These are phyloP conservation scores for Rhinophrynus dorsalis DNA, from an alignment of 2,797 vertebrate genomes.

Conservation along the genomic window DNA sequence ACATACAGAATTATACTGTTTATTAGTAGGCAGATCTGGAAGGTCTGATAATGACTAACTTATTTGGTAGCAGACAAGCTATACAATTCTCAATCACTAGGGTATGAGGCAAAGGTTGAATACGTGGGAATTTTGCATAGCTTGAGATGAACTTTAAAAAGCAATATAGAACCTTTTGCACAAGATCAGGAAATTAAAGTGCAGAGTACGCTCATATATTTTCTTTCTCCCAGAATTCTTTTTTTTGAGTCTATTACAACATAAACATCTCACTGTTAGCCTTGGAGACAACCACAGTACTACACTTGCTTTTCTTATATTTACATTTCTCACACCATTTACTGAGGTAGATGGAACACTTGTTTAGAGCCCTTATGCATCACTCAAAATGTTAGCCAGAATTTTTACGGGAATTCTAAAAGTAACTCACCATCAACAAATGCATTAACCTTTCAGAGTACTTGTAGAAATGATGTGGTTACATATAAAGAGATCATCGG, in stretches of 20 bases:
- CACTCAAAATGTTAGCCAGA: slow-evolving; percentile 29
- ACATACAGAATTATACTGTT: too few species aligned
- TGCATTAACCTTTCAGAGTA: slow-evolving; percentile 23
- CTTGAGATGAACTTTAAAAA: neutral
- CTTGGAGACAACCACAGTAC: slow-evolving; percentile 49
- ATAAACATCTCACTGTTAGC: slow-evolving; percentile 56
- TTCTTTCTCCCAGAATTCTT: slow-evolving; percentile 62
- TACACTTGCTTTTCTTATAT: slow-evolving; percentile 47
- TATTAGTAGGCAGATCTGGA: too few species aligned
- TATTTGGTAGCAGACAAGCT: too few species aligned
- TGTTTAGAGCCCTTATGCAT: slow-evolving; percentile 31
- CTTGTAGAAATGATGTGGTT: slow-evolving; percentile 21
- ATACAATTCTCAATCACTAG: too few species aligned
- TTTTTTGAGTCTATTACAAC: slow-evolving; percentile 27
- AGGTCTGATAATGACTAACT: too few species aligned
- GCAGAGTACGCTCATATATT: too few species aligned
- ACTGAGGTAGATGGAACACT: slow-evolving; percentile 28
- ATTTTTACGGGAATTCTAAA: slow-evolving; percentile 39
- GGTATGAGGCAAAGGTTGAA: too few species aligned
- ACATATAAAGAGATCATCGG: neutral
- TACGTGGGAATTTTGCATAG: neutral
- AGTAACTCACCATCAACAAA: slow-evolving; percentile 20
- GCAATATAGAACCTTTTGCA: slow-evolving; percentile 57
- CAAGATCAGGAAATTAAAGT: too few species aligned
- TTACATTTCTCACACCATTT: slow-evolving; percentile 42